Evolutionary conservation across 2,113 vertebrate species (phyloP), one percentile per base, ranked within the genome.

Genomic region (Scartelaos histophorus): DNA sequence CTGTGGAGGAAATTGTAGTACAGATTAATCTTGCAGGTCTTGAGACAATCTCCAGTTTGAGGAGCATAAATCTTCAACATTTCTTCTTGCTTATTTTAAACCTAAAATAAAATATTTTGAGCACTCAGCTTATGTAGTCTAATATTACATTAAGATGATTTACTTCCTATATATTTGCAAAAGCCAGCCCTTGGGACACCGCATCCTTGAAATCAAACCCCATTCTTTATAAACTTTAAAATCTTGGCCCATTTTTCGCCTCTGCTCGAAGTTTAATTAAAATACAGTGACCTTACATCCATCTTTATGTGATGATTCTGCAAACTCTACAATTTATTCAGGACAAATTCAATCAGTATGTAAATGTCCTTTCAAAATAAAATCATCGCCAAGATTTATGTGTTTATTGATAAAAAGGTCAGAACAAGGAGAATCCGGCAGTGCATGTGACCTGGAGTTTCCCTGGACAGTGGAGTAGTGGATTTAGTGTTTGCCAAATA

Each of bases 271-370:
- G 29, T 65, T 65, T 38, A 65, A 38, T 65, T 65, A 43, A 45
- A 65, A 65, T 65, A 45, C 62, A 65, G 35, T 65, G 62, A 65
- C 62, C 62, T 43, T 21, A n/a, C 38, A 43, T 38, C 62, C 62
- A 65, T 65, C 38, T 38, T 65, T 45, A 21, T 65, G 17, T n/a
- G 62, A 43, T 65, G 34, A 54, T 45, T 65, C 35, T 65, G 62
- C 62, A 65, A 65, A 65, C 35, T 21, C 62, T 35, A 38, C 51
- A 65, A 65, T 65, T 38, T 65, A 65, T 65, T 65, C 62, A 65
- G 17, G 17, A 45, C 62, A 45, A 65, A 65, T 65, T 38, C 62
- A 45, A 65, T 65, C 62, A 43, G 62, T 65, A 65, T 65, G 62
- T 45, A n/a, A 65, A 65, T 65, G n/a, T 45, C 17, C 34, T 21